phyloP scores from a whole-genome alignment of 2,797 vertebrate species.

The Pagetopsis macropterus region DNA sequence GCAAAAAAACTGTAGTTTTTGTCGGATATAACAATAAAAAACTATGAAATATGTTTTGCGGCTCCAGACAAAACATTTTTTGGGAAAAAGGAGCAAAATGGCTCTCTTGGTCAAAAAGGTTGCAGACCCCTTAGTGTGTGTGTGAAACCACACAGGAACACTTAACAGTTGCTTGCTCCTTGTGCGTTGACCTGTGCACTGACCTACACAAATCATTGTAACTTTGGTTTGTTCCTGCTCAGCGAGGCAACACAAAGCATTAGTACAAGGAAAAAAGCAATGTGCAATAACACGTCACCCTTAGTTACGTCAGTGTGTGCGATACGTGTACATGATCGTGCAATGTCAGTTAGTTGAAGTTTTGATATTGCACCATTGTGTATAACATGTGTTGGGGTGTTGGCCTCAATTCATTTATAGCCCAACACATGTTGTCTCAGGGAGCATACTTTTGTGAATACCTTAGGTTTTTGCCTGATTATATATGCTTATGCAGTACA shows the following conservation, averaged over 20 bases:
- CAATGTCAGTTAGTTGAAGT: neutral
- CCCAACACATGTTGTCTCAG: neutral
- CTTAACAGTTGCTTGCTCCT: constrained; percentile 26
- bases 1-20: too few species aligned
- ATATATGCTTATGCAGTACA: neutral
- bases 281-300: neutral
- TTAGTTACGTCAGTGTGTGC: neutral
- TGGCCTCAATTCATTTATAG: neutral
- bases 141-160: constrained; percentile 26
- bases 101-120: too few species aligned
- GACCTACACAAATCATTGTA: constrained; percentile 13
- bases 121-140: neutral
- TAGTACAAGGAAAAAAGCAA: neutral
- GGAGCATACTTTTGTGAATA: neutral
- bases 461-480: neutral
- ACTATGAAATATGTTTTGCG: too few species aligned
- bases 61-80: too few species aligned
- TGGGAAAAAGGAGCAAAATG: too few species aligned
- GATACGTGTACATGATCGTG: neutral
- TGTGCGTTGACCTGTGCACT: constrained; percentile 17
- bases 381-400: neutral
- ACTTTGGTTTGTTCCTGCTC: constrained; percentile 32
- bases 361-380: neutral
- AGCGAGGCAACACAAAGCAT: neutral
- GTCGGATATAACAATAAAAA: too few species aligned